These are phyloP conservation scores for Rhadina sibilatrix DNA, from an alignment of 2,113 vertebrate species.

Conservation along the genomic window DNA sequence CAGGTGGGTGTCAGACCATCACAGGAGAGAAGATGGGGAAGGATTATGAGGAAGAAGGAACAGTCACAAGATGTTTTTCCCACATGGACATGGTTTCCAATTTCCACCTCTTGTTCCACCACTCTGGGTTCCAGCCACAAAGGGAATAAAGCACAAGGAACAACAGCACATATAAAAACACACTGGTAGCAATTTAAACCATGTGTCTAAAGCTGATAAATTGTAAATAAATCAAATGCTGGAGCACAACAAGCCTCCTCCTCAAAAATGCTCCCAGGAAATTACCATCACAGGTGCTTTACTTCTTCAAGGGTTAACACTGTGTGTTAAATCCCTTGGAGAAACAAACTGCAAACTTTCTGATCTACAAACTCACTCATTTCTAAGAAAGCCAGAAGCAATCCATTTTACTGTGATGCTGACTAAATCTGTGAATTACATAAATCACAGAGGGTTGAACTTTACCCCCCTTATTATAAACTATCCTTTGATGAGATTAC, in stretches of 20 bases:
- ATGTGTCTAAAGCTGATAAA: constrained; percentile 30
- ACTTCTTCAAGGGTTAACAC: constrained; percentile 23
- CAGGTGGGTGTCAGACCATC: background rate
- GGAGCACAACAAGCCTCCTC: constrained; percentile 16
- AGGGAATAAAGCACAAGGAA: background rate
- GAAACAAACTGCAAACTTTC: constrained; percentile 58
- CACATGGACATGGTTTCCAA: accelerated
- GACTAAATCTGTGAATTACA: background rate
- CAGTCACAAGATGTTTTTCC: background rate
- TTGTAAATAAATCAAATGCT: constrained; percentile 42
- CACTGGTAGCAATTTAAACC: constrained; percentile 5
- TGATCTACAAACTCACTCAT: constrained; percentile 59
- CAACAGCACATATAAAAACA: background rate
- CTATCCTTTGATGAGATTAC: background rate
- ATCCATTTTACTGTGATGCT: constrained; percentile 30
- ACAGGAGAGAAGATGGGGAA: background rate
- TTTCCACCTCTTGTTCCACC: background rate
- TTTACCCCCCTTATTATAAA: background rate
- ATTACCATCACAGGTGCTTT: constrained; percentile 15
- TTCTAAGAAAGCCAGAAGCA: constrained; percentile 52
- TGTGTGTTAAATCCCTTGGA: constrained; percentile 22
- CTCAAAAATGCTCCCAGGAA: constrained; percentile 52
- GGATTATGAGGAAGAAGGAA: background rate
- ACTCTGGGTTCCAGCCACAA: background rate
- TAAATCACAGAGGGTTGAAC: background rate